Evolutionary conservation across 2,888 invertebrate species (phyloP).

Genomic region (Ecliptopera silaceata): DNA sequence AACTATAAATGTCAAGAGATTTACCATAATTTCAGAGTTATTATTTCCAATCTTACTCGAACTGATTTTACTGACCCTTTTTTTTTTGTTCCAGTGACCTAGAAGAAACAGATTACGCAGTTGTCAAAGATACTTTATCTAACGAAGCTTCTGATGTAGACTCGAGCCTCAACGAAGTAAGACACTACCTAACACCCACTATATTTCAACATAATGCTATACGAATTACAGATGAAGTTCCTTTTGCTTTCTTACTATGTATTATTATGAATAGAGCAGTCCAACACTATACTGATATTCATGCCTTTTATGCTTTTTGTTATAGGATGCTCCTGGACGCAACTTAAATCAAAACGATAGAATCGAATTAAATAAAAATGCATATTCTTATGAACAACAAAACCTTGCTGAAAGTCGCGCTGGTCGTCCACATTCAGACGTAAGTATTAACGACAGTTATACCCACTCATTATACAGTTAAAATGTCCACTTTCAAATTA

Average conservation of each 20-base stretch:
- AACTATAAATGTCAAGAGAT: no score
- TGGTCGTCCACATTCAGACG: slow-evolving; percentile 36
- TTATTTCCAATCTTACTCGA: no score
- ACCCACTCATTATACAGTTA: background rate
- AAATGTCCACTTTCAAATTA: background rate
- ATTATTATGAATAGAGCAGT: no score
- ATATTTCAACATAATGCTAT: background rate
- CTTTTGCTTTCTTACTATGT: no score
- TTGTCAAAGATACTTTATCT: slow-evolving; percentile 41
- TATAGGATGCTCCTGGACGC: slow-evolving; percentile 38
- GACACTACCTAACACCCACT: background rate
- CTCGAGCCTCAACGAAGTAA: slow-evolving; percentile 14
- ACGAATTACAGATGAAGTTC: no score
- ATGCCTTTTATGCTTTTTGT: background rate
- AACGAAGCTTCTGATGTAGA: slow-evolving; percentile 38
- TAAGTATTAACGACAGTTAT: slow-evolving; percentile 4
- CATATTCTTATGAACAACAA: slow-evolving; percentile 42
- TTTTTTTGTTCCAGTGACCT: slow-evolving; percentile 3
- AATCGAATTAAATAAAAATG: slow-evolving; percentile 34
- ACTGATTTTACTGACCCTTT: background rate
- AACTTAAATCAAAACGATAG: slow-evolving; percentile 39
- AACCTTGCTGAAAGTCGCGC: slow-evolving; percentile 34
- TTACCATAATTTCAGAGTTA: no score
- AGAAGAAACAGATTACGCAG: slow-evolving; percentile 57
- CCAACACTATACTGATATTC: background rate